Conservation (phyloP, 2,797 vertebrate genomes). For the Champsocephalus esox region DNA sequence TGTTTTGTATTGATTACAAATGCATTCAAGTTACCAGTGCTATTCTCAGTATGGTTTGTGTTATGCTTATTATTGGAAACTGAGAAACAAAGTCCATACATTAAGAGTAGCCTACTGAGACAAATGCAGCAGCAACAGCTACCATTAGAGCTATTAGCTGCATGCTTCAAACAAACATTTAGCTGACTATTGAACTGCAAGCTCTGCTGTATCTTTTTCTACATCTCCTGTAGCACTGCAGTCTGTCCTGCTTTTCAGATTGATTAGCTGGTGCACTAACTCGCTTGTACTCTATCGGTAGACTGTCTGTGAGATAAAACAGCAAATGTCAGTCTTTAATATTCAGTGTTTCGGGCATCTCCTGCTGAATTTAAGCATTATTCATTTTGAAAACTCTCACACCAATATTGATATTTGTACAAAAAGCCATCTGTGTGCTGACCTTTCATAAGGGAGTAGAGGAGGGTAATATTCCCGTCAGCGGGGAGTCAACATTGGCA, state of each 20-base stretch:
- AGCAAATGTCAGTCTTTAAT: neutral
- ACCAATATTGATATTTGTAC: slow-evolving; percentile 19
- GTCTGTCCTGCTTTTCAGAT: slow-evolving; percentile 1
- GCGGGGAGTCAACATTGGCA: slow-evolving; percentile 27
- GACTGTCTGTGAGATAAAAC: neutral
- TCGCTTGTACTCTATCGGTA: too few species aligned
- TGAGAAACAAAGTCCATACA: slow-evolving; percentile 20
- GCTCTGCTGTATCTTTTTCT: slow-evolving; percentile 8
- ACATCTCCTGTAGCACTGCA: neutral
- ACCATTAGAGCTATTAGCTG: slow-evolving; percentile 50
- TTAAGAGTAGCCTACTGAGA: slow-evolving; percentile 29
- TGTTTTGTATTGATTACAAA: slow-evolving; percentile 8
- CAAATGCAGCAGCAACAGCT: slow-evolving; percentile 3
- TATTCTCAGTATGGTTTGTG: neutral
- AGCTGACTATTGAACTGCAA: neutral
- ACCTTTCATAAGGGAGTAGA: slow-evolving; percentile 1
- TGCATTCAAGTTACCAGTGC: neutral
- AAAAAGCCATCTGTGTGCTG: slow-evolving; percentile 10
- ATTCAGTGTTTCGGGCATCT: neutral
- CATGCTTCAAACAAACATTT: slow-evolving; percentile 5
- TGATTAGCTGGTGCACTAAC: neutral
- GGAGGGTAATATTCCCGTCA: neutral
- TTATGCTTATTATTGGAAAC: slow-evolving; percentile 51
- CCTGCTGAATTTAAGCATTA: neutral
- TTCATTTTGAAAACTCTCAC: neutral